Percentiles rank a stretch among this genome's conserved stretches.
phyloP scores from a whole-genome alignment of 2,888 invertebrate species.

The Temnothorax unifasciatus region DNA sequence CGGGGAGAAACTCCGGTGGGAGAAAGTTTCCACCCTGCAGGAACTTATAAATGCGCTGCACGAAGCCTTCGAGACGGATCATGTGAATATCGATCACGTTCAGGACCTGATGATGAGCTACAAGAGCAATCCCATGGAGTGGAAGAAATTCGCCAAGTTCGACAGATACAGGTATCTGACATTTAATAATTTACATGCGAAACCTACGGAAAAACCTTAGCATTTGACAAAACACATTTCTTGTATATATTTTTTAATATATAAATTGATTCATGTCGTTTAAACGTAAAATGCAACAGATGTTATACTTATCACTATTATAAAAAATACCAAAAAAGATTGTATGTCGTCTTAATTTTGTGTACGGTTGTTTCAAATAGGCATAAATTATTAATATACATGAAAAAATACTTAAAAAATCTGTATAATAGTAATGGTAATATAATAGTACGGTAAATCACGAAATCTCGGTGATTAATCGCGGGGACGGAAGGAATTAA shows the following conservation, averaged over 20 bases:
- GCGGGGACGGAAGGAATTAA: not conserved
- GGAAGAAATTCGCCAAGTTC: constrained; percentile 98
- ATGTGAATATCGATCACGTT: constrained; percentile 97
- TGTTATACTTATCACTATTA: not conserved
- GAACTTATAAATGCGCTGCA: constrained; percentile 91
- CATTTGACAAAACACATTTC: not conserved
- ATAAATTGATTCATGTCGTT: not conserved
- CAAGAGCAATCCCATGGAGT: constrained; percentile 95
- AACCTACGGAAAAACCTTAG: not conserved
- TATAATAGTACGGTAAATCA: not conserved
- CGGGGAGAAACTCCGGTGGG: constrained; percentile 46
- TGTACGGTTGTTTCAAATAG: not conserved
- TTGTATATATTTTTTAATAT: not conserved
- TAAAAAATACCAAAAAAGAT: not conserved
- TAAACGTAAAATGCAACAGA: not conserved
- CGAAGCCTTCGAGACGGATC: constrained; percentile 92
- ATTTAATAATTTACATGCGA: not conserved
- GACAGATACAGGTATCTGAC: constrained; percentile 93
- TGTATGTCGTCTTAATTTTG: not conserved
- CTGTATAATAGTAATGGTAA: not conserved
- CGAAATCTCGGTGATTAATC: not conserved
- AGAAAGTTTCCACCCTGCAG: constrained; percentile 86
- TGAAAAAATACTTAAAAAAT: not conserved
- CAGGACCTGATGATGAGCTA: constrained; percentile 93
- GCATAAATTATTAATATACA: not conserved